Base-by-base conservation (phyloP, 2,113 vertebrate genomes). In the Oostethus manadensis region DNA sequence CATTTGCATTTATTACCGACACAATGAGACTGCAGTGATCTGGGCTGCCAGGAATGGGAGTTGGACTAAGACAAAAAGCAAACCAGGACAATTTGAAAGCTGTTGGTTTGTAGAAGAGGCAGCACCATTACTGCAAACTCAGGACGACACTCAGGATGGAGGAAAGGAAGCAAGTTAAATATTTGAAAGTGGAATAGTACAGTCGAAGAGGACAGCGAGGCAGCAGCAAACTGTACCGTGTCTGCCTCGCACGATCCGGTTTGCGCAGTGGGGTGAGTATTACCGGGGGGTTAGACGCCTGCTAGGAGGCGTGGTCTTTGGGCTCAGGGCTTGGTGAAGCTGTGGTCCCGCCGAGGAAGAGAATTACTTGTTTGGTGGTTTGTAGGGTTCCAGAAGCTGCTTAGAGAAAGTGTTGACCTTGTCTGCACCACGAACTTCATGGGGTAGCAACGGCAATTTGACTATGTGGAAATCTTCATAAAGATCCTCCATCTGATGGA, bases 391-490 rank as follows among this genome's bases (percentile, higher is more conserved):
- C 84, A 97, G 90, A 54, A 97, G 92, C 62, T 93, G 93, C 84
- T 90, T 88, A 9, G 94, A 96, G 87, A 97, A 97, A 4, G 89
- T 93, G 85, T 96, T 96, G 81, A 96, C 94, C 82, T 94, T 96
- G 73, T 95, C 94, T 0, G 92, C 87, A 4, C 94, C 94, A 66
- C 94, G 90, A 13, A 97, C 94, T 67, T 97, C 94, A 3, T 97
- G 94, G 56, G 94, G 94, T 66, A 97, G 87, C 70, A 97, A 88
- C 0, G 94, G 94, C 76, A 97, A 84, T 84, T 97, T 97, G 65
- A 96, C 87, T 81, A 97, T 97, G 86, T 97, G 94, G 83, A 97
- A 97, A 78, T 97, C 94, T 89, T 97, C 94, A 45, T 97, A 97
- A 21, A 97, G 90, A 76, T 97, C 94, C 71, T 97, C 94, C 94